Conservation (phyloP, 2,113 vertebrate genomes). For the Ivindomyrus marchei region DNA sequence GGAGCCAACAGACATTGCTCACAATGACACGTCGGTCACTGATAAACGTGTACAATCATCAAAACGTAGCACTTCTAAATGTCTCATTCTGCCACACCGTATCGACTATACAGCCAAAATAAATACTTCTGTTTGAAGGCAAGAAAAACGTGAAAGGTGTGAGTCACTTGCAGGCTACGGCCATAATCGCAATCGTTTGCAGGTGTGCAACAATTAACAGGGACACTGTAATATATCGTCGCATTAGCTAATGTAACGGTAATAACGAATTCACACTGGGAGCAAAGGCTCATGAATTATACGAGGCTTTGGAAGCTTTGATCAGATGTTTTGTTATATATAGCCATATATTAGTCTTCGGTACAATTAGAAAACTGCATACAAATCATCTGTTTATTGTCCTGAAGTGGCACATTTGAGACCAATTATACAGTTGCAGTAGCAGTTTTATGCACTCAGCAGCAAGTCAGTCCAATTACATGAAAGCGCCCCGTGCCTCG, state of each 20-base stretch:
- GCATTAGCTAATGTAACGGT: constrained; percentile 37
- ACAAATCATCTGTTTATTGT: neutral
- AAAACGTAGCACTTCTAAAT: neutral
- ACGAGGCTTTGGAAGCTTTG: neutral
- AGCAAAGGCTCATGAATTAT: constrained; percentile 2
- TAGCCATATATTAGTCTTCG: neutral
- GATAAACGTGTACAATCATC: neutral
- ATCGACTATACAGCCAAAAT: neutral
- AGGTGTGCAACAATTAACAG: constrained; percentile 3
- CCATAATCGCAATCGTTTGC: neutral
- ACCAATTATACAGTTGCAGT: neutral
- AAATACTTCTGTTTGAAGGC: neutral
- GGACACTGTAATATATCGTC: constrained; percentile 30
- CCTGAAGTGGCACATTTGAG: constrained; percentile 10
- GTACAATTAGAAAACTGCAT: constrained; percentile 7
- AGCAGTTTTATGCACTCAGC: neutral
- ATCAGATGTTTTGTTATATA: neutral
- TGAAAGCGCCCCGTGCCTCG: neutral
- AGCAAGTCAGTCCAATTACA: neutral
- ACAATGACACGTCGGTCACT: neutral
- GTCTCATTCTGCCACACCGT: neutral
- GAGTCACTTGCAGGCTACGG: neutral
- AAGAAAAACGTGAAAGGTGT: neutral
- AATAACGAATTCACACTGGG: constrained; percentile 31
- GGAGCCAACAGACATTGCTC: neutral